Percentiles rank a stretch among this genome's conserved stretches.
Evolutionary conservation across 2,113 vertebrate species (phyloP).

Genomic region (Rattus norvegicus): DNA sequence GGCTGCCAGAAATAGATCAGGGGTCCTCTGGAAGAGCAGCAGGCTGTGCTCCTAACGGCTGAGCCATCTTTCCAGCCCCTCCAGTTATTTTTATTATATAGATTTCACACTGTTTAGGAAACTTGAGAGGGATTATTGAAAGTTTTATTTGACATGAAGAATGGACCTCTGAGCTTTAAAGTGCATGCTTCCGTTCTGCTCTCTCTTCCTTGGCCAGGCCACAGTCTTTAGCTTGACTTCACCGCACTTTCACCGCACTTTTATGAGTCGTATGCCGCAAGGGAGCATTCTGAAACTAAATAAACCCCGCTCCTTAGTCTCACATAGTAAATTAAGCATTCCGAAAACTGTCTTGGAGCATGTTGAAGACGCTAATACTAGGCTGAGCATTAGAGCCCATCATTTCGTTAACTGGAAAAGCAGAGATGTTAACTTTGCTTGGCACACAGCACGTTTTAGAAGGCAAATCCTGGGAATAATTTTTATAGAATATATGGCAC

Average conservation of each 20-base stretch:
- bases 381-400: not conserved
- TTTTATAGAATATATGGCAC: not conserved
- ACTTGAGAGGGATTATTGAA: not conserved
- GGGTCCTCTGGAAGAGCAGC: not conserved
- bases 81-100: conserved; percentile 5
- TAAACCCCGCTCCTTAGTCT: not conserved
- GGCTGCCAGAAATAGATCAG: not conserved
- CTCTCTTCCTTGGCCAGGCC: not conserved
- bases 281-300: not conserved
- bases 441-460: not conserved
- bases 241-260: not conserved
- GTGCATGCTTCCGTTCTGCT: not conserved
- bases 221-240: not conserved
- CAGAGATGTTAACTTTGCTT: conserved; percentile 9
- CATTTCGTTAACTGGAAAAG: conserved; percentile 43
- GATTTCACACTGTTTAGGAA: conserved; percentile 40
- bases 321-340: not conserved
- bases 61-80: too few relatives aligned
- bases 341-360: conserved; percentile 1
- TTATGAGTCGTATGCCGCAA: not conserved
- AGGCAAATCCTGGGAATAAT: conserved; percentile 2
- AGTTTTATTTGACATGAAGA: conserved; percentile 53
- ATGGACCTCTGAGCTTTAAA: conserved; percentile 21
- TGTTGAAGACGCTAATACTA: not conserved
- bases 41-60: not conserved